phyloP scores from a whole-genome alignment of 2,797 vertebrate genomes.

The Thamnophis elegans region DNA sequence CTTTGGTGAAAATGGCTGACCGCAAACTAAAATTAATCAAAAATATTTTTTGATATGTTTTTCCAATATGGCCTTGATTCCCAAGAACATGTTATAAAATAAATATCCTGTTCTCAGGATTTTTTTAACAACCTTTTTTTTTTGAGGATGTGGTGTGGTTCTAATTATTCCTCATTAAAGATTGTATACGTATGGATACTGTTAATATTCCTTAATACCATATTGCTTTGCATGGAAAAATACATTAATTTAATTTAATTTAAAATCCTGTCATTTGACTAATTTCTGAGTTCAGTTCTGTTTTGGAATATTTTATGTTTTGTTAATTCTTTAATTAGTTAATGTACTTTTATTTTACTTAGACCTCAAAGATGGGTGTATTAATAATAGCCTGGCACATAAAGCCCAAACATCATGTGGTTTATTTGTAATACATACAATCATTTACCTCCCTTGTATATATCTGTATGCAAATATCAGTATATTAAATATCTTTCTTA shows the following conservation, averaged over 20 bases:
- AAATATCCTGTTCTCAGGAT: background rate
- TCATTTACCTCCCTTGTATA: background rate
- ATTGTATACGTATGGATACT: background rate
- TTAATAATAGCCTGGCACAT: background rate
- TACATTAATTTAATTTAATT: background rate
- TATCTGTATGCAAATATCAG: background rate
- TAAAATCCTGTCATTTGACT: background rate
- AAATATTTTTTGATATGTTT: background rate
- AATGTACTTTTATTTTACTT: background rate
- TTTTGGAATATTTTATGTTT: background rate
- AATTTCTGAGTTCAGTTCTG: background rate
- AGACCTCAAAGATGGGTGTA: background rate
- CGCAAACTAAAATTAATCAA: background rate
- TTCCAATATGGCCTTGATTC: background rate
- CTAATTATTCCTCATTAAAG: background rate
- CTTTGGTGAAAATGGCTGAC: background rate
- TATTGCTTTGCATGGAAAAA: background rate
- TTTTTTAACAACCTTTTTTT: background rate
- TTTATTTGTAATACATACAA: background rate
- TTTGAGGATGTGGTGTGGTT: background rate
- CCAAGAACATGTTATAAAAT: background rate
- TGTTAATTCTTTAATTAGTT: background rate
- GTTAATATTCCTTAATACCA: background rate
- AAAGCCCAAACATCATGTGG: background rate
- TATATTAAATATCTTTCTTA: background rate